Percentiles rank a stretch among this genome's conserved stretches.
phyloP scores from a whole-genome alignment of 2,888 invertebrate genomes.

The Halictus ligatus region DNA sequence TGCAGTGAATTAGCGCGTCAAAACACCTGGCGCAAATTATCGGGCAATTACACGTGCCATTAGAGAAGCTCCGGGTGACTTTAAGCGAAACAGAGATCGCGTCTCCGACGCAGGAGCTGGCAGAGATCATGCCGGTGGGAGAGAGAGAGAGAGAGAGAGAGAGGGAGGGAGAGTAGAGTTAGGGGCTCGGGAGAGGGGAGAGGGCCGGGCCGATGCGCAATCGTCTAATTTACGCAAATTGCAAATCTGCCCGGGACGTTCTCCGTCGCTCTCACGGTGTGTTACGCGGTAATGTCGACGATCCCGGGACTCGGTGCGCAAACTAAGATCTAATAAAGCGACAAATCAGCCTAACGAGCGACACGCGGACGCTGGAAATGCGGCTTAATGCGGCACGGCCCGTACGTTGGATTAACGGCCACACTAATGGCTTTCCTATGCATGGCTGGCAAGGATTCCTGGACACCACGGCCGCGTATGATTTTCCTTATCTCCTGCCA shows the following conservation, averaged over 20 bases:
- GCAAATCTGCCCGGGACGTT: constrained; percentile 63
- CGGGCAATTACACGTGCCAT: constrained; percentile 82
- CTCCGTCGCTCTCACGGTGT: constrained; percentile 54
- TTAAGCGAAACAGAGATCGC: constrained; percentile 45
- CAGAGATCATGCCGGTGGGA: background rate
- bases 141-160: constrained; percentile 23
- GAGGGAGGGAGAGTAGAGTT: constrained; percentile 11
- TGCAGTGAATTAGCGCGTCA: constrained; percentile 66
- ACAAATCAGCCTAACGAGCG: constrained; percentile 82
- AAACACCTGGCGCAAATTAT: constrained; percentile 77
- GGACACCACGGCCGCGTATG: constrained; percentile 51
- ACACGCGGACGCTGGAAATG: constrained; percentile 70
- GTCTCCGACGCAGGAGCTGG: background rate
- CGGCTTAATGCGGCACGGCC: constrained; percentile 67
- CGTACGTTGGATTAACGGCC: constrained; percentile 70
- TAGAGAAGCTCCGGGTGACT: constrained; percentile 56
- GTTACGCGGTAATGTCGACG: constrained; percentile 68
- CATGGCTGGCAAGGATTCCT: constrained; percentile 52
- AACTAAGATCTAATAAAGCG: constrained; percentile 84
- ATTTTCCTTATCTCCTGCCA: constrained; percentile 59
- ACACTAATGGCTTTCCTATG: constrained; percentile 71
- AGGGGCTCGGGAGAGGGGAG: constrained; percentile 11
- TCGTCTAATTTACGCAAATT: constrained; percentile 82
- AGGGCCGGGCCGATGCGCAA: constrained; percentile 62
- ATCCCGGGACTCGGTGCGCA: constrained; percentile 65